A percentile compares a stretch with the other conserved stretches of the same genome.
Conservation (phyloP, 2,797 vertebrate genomes). For the Gadopsis bispinosus region DNA sequence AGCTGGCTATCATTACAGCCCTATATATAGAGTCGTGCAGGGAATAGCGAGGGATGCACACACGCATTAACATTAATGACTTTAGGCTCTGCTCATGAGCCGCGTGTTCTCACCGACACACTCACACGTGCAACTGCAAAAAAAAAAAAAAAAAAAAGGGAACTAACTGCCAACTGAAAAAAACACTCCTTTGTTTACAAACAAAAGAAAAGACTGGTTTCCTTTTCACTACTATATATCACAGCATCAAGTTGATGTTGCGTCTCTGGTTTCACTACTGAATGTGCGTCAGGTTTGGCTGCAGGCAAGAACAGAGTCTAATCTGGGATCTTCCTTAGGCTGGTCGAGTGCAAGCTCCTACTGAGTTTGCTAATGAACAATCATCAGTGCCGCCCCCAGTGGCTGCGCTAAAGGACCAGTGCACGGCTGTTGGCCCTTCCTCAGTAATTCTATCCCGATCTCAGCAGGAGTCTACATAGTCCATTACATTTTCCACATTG, state of each 20-base stretch:
- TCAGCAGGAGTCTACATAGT: slow-evolving; percentile 71
- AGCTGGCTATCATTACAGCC: slow-evolving; percentile 86
- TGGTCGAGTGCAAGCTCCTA: slow-evolving; percentile 74
- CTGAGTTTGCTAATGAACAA: slow-evolving; percentile 86
- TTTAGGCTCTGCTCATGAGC: slow-evolving; percentile 79
- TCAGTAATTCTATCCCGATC: slow-evolving; percentile 75
- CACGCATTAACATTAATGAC: slow-evolving; percentile 87
- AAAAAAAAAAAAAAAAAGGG: slow-evolving; percentile 7
- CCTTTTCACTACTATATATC: slow-evolving; percentile 34
- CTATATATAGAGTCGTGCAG: slow-evolving; percentile 87
- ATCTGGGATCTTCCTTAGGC: slow-evolving; percentile 68
- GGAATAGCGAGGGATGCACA: slow-evolving; percentile 85
- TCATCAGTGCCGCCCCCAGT: slow-evolving; percentile 78
- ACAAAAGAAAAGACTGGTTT: slow-evolving; percentile 59
- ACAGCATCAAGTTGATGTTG: slow-evolving; percentile 42
- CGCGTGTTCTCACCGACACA: slow-evolving; percentile 51
- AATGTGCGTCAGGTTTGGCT: slow-evolving; percentile 43
- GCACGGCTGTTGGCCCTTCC: slow-evolving; percentile 68
- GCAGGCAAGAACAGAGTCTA: slow-evolving; percentile 49
- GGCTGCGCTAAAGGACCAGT: slow-evolving; percentile 75
- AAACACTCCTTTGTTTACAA: slow-evolving; percentile 76
- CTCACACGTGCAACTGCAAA: slow-evolving; percentile 61
- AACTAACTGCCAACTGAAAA: slow-evolving; percentile 57
- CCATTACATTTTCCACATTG: slow-evolving; percentile 81
- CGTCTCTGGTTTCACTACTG: slow-evolving; percentile 49